Evolutionary conservation across 1,140 invertebrate species (phyloP).

Genomic region (Brachionus sp.): DNA sequence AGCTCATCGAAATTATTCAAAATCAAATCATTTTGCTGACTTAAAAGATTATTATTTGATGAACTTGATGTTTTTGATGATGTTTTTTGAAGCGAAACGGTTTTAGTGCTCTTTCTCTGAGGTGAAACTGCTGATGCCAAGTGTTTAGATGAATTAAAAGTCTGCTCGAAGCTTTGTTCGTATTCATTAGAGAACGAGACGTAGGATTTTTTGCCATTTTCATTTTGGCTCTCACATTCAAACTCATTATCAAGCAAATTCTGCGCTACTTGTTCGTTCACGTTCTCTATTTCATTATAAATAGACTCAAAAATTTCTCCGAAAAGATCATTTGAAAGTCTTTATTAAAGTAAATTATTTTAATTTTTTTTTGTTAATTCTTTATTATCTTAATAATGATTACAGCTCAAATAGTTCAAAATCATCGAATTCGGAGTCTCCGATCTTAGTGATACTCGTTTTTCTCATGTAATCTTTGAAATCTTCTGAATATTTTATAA

Average conservation of each 20-base stretch:
- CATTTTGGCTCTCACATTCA: neutral
- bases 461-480: constrained; percentile 3
- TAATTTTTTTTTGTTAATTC: too few species aligned
- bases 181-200: neutral
- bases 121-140: neutral
- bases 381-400: neutral
- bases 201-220: neutral
- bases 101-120: neutral
- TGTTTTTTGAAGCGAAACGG: neutral
- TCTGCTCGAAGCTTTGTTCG: constrained; percentile 15
- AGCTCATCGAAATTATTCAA: neutral
- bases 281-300: constrained; percentile 1
- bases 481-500: constrained; percentile 29
- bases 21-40: neutral
- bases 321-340: constrained; percentile 36
- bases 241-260: constrained; percentile 29
- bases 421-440: neutral
- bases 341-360: neutral
- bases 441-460: neutral
- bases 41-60: neutral
- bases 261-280: neutral
- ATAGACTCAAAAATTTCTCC: neutral
- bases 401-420: constrained; percentile 32
- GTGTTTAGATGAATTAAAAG: neutral
- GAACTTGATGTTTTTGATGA: neutral